A percentile compares a stretch with the other conserved stretches of the same genome.
Conservation (phyloP, 2,888 invertebrate genomes). For the Platypus cylindrus region DNA sequence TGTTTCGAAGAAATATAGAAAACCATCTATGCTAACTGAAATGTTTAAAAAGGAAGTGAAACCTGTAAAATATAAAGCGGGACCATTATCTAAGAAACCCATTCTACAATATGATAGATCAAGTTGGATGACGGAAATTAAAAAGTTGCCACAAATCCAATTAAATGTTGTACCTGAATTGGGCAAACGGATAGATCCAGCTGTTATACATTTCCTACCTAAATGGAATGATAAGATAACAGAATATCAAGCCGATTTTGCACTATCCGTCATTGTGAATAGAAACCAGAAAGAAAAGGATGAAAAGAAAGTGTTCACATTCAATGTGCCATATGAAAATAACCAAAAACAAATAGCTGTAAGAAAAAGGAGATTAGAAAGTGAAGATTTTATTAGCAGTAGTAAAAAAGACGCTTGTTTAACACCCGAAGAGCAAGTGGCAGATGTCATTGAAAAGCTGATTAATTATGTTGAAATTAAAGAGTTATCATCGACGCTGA, state of each 20-base stretch:
- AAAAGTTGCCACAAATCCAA: slow-evolving; percentile 39
- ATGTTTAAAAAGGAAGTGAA: slow-evolving; percentile 25
- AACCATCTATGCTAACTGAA: slow-evolving; percentile 31
- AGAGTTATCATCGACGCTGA: slow-evolving; percentile 43
- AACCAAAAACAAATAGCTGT: slow-evolving; percentile 45
- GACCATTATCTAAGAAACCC: slow-evolving; percentile 42
- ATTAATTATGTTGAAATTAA: slow-evolving; percentile 48
- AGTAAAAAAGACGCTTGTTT: not conserved
- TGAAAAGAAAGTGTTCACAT: slow-evolving; percentile 34
- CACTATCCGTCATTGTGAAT: slow-evolving; percentile 39
- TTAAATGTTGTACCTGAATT: slow-evolving; percentile 39
- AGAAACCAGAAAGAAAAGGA: slow-evolving; percentile 10
- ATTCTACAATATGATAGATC: slow-evolving; percentile 35
- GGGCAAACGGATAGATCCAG: slow-evolving; percentile 37
- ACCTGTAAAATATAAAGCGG: slow-evolving; percentile 41
- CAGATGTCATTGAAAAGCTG: slow-evolving; percentile 39
- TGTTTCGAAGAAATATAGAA: slow-evolving; percentile 17
- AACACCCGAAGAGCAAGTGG: slow-evolving; percentile 9
- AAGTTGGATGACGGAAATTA: slow-evolving; percentile 35
- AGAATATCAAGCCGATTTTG: slow-evolving; percentile 42
- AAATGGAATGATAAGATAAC: slow-evolving; percentile 35
- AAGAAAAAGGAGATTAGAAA: slow-evolving; percentile 15
- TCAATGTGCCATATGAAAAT: slow-evolving; percentile 45
- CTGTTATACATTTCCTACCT: slow-evolving; percentile 35
- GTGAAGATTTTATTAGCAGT: not conserved